Evolutionary conservation across 2,888 invertebrate species (phyloP), one percentile per base, ranked within the genome.

Genomic region (Diabrotica balteata): DNA sequence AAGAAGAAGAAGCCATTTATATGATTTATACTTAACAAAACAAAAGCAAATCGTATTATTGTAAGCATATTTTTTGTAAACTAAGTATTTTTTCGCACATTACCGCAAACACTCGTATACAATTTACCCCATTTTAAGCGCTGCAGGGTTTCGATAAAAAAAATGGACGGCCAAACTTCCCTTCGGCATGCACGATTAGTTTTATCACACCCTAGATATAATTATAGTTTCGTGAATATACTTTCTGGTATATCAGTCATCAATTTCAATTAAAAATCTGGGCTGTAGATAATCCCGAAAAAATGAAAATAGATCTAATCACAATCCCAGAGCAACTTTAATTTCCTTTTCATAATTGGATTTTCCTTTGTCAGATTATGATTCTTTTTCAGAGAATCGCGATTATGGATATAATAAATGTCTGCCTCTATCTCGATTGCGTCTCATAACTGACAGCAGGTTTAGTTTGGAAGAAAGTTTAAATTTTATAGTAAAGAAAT

Each of bases 341-440:
- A 73, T 73, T 73, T 73, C 73, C 73, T 73, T 59, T 70, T 68
- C 66, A 65, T 71, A 69, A 73, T 73, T 71, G 68, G 69, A 71
- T 68, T 73, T 71, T 63, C 69, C 71, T 69, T 67, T 68, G 63
- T 54, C 58, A 59, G 72, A 69, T 64, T 69, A 72, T 69, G 69
- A 69, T 69, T 63, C 66, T 68, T 67, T 64, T 67, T 62, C 58
- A 57, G 62, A 63, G 52, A 62, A 62, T 69, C 68, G 64, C 61
- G 69, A 69, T 68, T 63, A 70, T 66, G 63, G 64, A 59, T 53
- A 54, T 68, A 65, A 68, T 65, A 54, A 62, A 68, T 68, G 65
- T 62, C 62, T 65, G 32, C 32, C 32, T 32, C 32, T 32, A 32
- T 32, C 32, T 32, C 32, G 32, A 32, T 32, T 32, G 32, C 32